A percentile compares a stretch with the other conserved stretches of the same genome.
Evolutionary conservation across 1,140 invertebrate genomes (phyloP).

Genomic region (Apis cerana): DNA sequence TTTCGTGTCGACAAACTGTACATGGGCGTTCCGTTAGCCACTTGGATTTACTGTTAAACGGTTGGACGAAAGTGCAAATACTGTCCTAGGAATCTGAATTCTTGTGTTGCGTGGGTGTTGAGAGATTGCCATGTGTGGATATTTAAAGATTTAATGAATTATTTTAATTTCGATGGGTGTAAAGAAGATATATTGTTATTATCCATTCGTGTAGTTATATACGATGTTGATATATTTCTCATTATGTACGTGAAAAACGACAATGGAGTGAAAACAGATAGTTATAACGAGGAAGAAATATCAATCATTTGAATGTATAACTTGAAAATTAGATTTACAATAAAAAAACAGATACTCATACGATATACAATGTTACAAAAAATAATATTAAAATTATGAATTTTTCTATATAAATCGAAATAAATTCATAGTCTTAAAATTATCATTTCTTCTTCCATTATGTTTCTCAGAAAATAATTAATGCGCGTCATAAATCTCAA

Average conservation of each 20-base stretch:
- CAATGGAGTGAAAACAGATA: neutral
- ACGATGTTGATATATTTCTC: neutral
- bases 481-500: too few relatives aligned
- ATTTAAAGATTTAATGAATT: neutral
- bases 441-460: too few relatives aligned
- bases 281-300: neutral
- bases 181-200: neutral
- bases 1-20: slow-evolving; percentile 25
- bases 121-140: neutral
- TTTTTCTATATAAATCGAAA: too few relatives aligned
- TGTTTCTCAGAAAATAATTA: too few relatives aligned
- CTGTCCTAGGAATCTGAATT: slow-evolving; percentile 5
- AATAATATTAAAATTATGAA: too few relatives aligned
- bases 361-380: too few relatives aligned
- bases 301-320: neutral
- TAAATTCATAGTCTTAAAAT: too few relatives aligned
- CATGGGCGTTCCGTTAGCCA: slow-evolving; percentile 26
- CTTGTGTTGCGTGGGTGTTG: neutral
- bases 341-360: neutral
- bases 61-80: slow-evolving; percentile 13
- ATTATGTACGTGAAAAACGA: neutral
- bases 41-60: slow-evolving; percentile 17
- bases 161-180: neutral
- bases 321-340: neutral
- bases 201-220: neutral